Conservation (phyloP, 2,888 invertebrate species). For the Drosophila formosana region DNA sequence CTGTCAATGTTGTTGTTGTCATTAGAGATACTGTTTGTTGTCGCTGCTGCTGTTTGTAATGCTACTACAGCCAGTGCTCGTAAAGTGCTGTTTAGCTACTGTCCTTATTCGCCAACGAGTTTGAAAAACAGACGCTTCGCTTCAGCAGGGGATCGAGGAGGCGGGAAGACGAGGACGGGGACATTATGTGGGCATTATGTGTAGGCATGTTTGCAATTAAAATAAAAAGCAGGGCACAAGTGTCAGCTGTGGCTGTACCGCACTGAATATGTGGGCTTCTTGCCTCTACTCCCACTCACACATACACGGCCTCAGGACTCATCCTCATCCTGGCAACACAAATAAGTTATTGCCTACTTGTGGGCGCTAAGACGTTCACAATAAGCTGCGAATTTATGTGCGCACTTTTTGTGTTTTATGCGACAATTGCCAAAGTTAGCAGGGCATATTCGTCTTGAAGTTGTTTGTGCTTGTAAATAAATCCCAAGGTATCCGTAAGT, state of each 20-base stretch:
- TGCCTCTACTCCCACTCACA: constrained; percentile 6
- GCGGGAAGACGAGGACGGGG: constrained; percentile 28
- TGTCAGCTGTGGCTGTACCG: constrained; percentile 46
- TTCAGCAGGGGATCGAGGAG: background rate
- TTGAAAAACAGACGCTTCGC: constrained; percentile 36
- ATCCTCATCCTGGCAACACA: constrained; percentile 41
- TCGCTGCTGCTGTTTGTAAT: constrained; percentile 24
- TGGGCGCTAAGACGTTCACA: constrained; percentile 53
- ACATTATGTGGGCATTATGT: constrained; percentile 62
- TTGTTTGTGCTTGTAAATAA: background rate
- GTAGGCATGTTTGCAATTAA: constrained; percentile 72
- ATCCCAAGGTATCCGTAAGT: constrained; percentile 19
- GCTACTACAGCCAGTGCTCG: constrained; percentile 42
- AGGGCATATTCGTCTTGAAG: constrained; percentile 1
- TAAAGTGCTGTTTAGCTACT: constrained; percentile 59
- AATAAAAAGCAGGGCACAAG: constrained; percentile 70
- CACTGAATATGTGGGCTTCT: constrained; percentile 23
- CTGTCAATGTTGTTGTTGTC: constrained; percentile 59
- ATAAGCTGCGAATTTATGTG: constrained; percentile 71
- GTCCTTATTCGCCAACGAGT: constrained; percentile 47
- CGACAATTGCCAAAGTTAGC: constrained; percentile 4
- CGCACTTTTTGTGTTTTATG: constrained; percentile 32
- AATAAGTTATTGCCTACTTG: constrained; percentile 78
- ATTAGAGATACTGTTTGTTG: constrained; percentile 39
- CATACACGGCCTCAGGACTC: constrained; percentile 3